A percentile compares a stretch with the other conserved stretches of the same genome.
Conservation (phyloP, 2,888 invertebrate genomes). For the Drosophila greeni region DNA sequence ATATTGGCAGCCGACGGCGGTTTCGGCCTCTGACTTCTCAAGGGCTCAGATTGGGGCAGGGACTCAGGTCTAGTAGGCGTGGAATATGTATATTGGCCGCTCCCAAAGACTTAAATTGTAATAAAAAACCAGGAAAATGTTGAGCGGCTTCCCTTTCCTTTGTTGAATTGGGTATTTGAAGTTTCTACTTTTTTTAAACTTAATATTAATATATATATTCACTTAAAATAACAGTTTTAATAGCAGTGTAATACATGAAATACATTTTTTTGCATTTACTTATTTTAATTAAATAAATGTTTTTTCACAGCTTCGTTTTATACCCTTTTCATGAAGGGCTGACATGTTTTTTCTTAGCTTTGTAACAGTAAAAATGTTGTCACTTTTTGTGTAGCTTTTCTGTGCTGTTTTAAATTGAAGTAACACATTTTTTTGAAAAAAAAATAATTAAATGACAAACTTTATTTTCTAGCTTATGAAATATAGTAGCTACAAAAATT, state of each 20-base stretch:
- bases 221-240: not conserved
- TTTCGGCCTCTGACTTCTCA: constrained; percentile 21
- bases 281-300: constrained; percentile 1
- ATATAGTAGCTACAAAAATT: not conserved
- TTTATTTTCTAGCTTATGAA: not conserved
- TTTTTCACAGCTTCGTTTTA: not conserved
- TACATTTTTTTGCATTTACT: not conserved
- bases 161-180: not conserved
- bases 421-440: not conserved
- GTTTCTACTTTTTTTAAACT: not conserved
- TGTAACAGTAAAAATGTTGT: not conserved
- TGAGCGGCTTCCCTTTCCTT: not conserved
- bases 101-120: constrained; percentile 8
- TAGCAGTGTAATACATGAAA: not conserved
- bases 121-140: not conserved
- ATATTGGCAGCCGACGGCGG: constrained; percentile 56
- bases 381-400: not conserved
- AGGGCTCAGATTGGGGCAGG: constrained; percentile 1
- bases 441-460: not conserved
- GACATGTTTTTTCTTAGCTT: not conserved
- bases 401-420: not conserved
- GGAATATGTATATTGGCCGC: not conserved
- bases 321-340: not conserved
- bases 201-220: not conserved
- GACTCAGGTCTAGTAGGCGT: not conserved